A percentile compares a stretch with the other conserved stretches of the same genome.
These are phyloP conservation scores for Sympetrum striolatum DNA, from an alignment of 2,888 invertebrate genomes.

Conservation along the genomic window DNA sequence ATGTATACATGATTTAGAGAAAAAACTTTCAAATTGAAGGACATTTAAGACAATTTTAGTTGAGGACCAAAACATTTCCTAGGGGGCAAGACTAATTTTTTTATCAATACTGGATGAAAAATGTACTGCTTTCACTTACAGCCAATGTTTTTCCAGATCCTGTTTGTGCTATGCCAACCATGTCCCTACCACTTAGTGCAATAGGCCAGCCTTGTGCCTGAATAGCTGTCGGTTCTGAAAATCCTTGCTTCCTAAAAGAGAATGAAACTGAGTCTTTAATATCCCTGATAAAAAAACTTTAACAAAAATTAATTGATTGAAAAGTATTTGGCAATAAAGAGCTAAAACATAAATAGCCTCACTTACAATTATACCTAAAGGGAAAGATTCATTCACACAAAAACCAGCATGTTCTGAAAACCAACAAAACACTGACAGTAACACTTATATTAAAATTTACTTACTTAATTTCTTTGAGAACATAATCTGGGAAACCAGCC, in stretches of 20 bases:
- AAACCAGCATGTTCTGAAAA: neutral
- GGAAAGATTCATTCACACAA: neutral
- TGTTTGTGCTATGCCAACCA: constrained; percentile 89
- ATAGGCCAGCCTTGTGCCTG: constrained; percentile 92
- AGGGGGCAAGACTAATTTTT: neutral
- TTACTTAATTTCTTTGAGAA: constrained; percentile 72
- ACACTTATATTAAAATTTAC: too few relatives aligned
- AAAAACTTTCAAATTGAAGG: too few relatives aligned
- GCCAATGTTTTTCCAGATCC: constrained; percentile 85
- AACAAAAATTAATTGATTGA: too few relatives aligned
- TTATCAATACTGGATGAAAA: neutral
- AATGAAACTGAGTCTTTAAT: neutral
- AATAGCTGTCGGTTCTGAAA: constrained; percentile 82
- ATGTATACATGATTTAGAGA: too few relatives aligned
- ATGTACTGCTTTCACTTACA: constrained; percentile 51
- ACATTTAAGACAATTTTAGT: too few relatives aligned
- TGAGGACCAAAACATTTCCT: too few relatives aligned
- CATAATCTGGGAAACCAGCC: constrained; percentile 80
- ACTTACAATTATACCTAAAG: neutral
- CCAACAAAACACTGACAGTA: too few relatives aligned
- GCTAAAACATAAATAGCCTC: too few relatives aligned
- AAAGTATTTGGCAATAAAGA: too few relatives aligned
- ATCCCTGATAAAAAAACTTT: too few relatives aligned
- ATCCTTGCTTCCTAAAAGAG: constrained; percentile 67
- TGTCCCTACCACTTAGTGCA: constrained; percentile 80